phyloP scores from a whole-genome alignment of 2,888 invertebrate species.

The Microctonus aethiopoides region DNA sequence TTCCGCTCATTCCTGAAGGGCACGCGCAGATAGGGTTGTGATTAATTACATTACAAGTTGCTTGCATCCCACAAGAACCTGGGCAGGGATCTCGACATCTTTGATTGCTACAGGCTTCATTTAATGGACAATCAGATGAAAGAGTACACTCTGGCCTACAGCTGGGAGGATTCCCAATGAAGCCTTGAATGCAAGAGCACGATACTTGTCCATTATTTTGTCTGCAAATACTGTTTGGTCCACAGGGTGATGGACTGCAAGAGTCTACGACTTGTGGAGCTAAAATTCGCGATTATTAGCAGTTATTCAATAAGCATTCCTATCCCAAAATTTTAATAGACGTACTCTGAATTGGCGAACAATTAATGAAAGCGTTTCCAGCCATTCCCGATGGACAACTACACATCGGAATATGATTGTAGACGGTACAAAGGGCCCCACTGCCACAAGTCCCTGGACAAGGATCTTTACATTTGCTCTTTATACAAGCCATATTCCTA shows the following conservation, averaged over 20 bases:
- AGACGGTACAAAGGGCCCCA: constrained; percentile 67
- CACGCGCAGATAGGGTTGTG: constrained; percentile 70
- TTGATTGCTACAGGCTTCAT: constrained; percentile 65
- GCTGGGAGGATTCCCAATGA: constrained; percentile 65
- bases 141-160: constrained; percentile 66
- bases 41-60: constrained; percentile 68
- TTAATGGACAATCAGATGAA: constrained; percentile 69
- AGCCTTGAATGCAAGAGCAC: constrained; percentile 67
- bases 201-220: constrained; percentile 68
- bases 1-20: constrained; percentile 62
- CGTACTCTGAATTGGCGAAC: constrained; percentile 70
- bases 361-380: constrained; percentile 79
- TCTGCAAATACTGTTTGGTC: constrained; percentile 70
- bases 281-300: constrained; percentile 52
- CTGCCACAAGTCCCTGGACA: constrained; percentile 79
- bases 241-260: constrained; percentile 68
- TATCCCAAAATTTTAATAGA: constrained; percentile 69
- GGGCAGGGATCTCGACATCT: constrained; percentile 68
- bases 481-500: constrained; percentile 78
- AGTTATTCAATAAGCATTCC: constrained; percentile 83
- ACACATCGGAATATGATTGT: constrained; percentile 66
- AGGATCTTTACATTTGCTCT: constrained; percentile 82
- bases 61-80: constrained; percentile 68
- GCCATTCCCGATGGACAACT: constrained; percentile 76
- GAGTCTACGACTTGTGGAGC: constrained; percentile 47